phyloP scores from a whole-genome alignment of 2,888 invertebrate species.

The Tolmerus cingulatus region DNA sequence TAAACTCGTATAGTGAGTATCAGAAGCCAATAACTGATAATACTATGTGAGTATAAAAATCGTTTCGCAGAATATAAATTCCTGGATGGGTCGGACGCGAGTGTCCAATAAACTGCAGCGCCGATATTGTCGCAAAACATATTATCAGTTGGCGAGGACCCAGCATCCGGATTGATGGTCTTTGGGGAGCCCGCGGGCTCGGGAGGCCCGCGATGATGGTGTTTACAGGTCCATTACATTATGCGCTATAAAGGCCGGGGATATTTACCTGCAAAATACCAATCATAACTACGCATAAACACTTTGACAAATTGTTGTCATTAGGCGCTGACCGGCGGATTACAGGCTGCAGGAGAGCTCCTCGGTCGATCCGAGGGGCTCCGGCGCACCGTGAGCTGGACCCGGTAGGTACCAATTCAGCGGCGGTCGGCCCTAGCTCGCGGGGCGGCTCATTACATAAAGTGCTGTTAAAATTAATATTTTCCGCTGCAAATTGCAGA shows the following conservation, averaged over 20 bases:
- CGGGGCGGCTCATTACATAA: conserved; percentile 39
- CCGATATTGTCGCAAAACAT: not conserved
- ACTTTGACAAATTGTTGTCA: conserved; percentile 42
- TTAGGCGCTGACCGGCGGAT: conserved; percentile 24
- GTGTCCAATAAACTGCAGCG: not conserved
- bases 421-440: not conserved
- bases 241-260: conserved; percentile 31
- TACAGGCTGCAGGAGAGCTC: not conserved
- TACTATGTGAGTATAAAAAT: not conserved
- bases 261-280: conserved; percentile 33
- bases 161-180: conserved; percentile 17
- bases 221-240: conserved; percentile 42
- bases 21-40: too few species aligned
- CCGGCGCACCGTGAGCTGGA: not conserved
- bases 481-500: conserved; percentile 45
- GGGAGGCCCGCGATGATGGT: not conserved
- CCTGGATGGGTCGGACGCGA: not conserved
- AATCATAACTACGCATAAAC: conserved; percentile 45
- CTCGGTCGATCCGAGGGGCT: not conserved
- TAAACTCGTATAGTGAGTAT: too few species aligned
- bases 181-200: not conserved
- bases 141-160: not conserved
- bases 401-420: conserved; percentile 5
- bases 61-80: not conserved
- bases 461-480: conserved; percentile 48